These are phyloP conservation scores for Auanema sp. DNA, from an alignment of 2,888 invertebrate genomes.

Conservation along the genomic window DNA sequence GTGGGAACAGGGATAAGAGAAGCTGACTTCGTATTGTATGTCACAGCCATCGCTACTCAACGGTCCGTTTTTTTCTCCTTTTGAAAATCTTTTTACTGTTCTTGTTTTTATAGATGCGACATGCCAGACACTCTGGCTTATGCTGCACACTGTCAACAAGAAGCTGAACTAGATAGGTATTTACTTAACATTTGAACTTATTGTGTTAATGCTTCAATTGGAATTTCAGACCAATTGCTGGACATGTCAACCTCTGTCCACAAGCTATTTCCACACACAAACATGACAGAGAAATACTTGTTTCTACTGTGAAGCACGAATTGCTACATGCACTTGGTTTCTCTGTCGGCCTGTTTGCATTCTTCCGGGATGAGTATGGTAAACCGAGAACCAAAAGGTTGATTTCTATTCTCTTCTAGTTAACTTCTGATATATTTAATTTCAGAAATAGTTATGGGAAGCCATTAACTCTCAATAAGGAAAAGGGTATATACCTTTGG, in stretches of 20 bases:
- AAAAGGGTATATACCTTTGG: constrained; percentile 77
- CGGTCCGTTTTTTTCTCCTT: constrained; percentile 6
- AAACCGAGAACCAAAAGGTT: constrained; percentile 71
- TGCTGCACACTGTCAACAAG: constrained; percentile 97
- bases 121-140: constrained; percentile 87
- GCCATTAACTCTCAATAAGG: constrained; percentile 51
- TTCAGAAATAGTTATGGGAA: constrained; percentile 56
- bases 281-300: constrained; percentile 77
- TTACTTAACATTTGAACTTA: constrained; percentile 1
- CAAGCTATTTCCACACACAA: constrained; percentile 86
- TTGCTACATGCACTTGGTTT: constrained; percentile 96
- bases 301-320: constrained; percentile 74
- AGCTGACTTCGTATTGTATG: constrained; percentile 87
- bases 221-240: constrained; percentile 79
- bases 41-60: constrained; percentile 40
- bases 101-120: constrained; percentile 73
- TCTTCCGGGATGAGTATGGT: constrained; percentile 77
- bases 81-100: neutral
- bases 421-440: neutral
- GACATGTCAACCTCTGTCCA: constrained; percentile 97
- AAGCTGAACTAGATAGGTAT: constrained; percentile 80
- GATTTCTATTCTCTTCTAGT: neutral
- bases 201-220: neutral
- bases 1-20: constrained; percentile 70
- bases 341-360: constrained; percentile 92